A percentile compares a stretch with the other conserved stretches of the same genome.
These are phyloP conservation scores for Anarhynchus alexandrinus DNA, from an alignment of 2,113 vertebrate genomes.

Conservation along the genomic window DNA sequence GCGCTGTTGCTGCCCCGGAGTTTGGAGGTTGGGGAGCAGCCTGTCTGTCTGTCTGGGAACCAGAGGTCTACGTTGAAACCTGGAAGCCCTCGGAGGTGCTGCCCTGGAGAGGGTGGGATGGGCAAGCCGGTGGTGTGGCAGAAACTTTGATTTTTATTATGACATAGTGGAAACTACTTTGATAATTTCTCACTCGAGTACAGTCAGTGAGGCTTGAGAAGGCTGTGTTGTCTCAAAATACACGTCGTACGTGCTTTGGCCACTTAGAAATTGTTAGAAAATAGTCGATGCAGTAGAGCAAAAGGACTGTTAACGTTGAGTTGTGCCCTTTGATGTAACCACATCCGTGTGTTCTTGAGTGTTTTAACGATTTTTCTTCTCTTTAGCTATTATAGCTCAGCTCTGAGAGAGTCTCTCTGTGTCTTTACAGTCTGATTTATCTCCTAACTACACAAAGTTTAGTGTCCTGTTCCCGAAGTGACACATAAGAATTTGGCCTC, in stretches of 20 bases:
- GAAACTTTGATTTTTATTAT: background rate
- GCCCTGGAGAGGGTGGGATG: too few species aligned
- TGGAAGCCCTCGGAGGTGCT: background rate
- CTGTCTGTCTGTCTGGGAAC: background rate
- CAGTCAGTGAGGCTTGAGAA: background rate
- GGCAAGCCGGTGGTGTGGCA: too few species aligned
- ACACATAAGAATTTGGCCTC: rapidly evolving
- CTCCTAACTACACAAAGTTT: background rate
- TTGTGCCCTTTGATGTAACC: background rate
- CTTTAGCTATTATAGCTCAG: background rate
- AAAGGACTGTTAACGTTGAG: background rate
- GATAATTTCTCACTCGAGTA: rapidly evolving
- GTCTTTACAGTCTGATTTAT: background rate
- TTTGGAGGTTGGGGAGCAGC: background rate
- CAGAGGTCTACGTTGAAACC: too few species aligned
- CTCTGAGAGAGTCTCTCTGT: background rate
- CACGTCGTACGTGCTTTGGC: too few species aligned
- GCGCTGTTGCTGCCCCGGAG: rapidly evolving
- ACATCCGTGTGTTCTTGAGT: background rate
- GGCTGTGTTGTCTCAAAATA: background rate
- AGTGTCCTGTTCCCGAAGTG: rapidly evolving
- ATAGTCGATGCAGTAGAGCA: background rate
- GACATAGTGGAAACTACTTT: background rate
- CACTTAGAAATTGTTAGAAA: background rate
- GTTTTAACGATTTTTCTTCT: background rate